Evolutionary conservation across 2,888 invertebrate species (phyloP).

Genomic region (Charanyca ferruginea): DNA sequence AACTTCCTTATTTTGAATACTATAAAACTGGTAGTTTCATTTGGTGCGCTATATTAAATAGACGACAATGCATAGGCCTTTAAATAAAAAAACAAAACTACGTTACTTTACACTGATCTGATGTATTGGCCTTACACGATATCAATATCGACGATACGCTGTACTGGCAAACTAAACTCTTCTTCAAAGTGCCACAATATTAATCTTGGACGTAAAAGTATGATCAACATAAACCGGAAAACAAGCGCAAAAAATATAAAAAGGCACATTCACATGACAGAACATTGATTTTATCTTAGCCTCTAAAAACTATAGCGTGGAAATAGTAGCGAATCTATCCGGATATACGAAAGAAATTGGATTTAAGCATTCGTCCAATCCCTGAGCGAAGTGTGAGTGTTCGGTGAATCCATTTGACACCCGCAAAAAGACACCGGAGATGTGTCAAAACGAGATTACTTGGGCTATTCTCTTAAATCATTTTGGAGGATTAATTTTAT

Average conservation of each 20-base stretch:
- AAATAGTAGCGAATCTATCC: conserved; percentile 44
- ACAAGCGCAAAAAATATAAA: conserved; percentile 4
- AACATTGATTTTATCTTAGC: conserved; percentile 47
- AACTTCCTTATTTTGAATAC: too few species aligned
- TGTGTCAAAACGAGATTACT: conserved; percentile 55
- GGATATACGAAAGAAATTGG: conserved; percentile 65
- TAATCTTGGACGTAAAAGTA: background rate
- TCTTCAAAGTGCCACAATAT: background rate
- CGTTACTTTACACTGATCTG: background rate
- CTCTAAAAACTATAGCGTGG: conserved; percentile 47
- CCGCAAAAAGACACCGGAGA: conserved; percentile 45
- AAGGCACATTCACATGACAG: conserved; percentile 19
- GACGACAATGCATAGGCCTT: too few species aligned
- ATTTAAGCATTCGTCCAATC: conserved; percentile 67
- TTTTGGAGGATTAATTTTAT: conserved; percentile 20
- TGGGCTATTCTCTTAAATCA: conserved; percentile 14
- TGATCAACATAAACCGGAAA: conserved; percentile 1
- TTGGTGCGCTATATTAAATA: background rate
- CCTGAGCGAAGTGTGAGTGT: conserved; percentile 48
- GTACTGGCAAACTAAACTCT: background rate
- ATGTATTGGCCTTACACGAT: background rate
- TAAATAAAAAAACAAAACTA: background rate
- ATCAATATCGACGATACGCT: background rate
- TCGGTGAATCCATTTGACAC: conserved; percentile 32
- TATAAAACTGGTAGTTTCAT: too few species aligned